Conservation (phyloP, 2,888 invertebrate species). For the Pandemis cinnamomeana region DNA sequence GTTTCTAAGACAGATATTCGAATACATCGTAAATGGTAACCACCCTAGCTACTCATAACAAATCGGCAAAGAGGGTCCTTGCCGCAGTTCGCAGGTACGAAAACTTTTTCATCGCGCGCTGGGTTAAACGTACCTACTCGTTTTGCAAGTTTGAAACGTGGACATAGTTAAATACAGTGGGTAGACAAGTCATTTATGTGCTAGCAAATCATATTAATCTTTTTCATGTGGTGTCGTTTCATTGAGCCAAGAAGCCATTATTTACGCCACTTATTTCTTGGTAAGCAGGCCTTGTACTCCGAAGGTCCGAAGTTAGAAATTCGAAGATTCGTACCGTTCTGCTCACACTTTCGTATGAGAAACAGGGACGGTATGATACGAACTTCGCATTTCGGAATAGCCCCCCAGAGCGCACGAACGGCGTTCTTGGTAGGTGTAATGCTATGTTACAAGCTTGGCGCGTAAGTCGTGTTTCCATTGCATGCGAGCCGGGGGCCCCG, state of each 20-base stretch:
- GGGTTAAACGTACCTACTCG: slow-evolving; percentile 21
- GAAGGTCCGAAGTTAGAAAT: no score
- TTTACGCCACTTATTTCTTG: not conserved
- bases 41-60: slow-evolving; percentile 17
- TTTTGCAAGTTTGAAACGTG: slow-evolving; percentile 18
- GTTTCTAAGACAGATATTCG: not conserved
- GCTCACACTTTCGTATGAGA: no score
- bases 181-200: not conserved
- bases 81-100: slow-evolving; percentile 32
- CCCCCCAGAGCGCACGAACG: not conserved
- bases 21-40: not conserved
- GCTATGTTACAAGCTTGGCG: slow-evolving; percentile 4
- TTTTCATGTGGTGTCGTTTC: not conserved
- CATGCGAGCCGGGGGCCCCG: slow-evolving; percentile 26
- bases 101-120: slow-evolving; percentile 33
- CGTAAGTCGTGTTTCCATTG: slow-evolving; percentile 1
- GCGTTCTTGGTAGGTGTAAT: slow-evolving; percentile 20
- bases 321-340: no score
- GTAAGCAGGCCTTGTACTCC: not conserved
- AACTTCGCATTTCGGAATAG: no score
- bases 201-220: not conserved
- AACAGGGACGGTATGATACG: no score
- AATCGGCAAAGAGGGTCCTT: slow-evolving; percentile 13
- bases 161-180: not conserved
- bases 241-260: not conserved